Percentiles rank a stretch among this genome's conserved stretches.
Conservation (phyloP, 2,797 vertebrate genomes). For the Balearica regulorum region DNA sequence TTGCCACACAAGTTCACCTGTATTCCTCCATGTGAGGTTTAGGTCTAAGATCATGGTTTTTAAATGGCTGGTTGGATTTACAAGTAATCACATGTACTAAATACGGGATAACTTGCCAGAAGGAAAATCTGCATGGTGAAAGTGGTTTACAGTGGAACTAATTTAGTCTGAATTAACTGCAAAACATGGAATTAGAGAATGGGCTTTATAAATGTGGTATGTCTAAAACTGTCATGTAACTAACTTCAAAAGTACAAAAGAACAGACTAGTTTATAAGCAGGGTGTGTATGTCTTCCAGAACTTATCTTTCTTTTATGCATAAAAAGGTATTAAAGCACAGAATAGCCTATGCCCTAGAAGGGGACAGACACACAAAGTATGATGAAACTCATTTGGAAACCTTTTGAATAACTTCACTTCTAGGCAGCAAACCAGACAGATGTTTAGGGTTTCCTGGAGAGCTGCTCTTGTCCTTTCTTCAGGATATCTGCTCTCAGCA, state of each 20-base stretch:
- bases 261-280: neutral
- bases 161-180: slow-evolving; percentile 62
- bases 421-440: neutral
- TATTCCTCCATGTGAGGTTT: neutral
- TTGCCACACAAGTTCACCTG: neutral
- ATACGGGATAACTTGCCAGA: slow-evolving; percentile 34
- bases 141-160: slow-evolving; percentile 60
- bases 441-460: neutral
- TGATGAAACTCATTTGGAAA: neutral
- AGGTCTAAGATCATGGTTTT: neutral
- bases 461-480: neutral
- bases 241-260: slow-evolving; percentile 28
- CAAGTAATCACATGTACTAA: slow-evolving; percentile 64
- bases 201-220: slow-evolving; percentile 28
- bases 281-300: neutral
- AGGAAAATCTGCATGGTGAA: slow-evolving; percentile 48
- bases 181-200: slow-evolving; percentile 39
- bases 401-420: neutral
- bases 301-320: neutral
- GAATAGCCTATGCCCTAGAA: neutral
- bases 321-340: neutral
- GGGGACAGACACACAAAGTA: neutral
- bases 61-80: slow-evolving; percentile 67
- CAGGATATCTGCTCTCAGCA: neutral
- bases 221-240: slow-evolving; percentile 39